A percentile compares a stretch with the other conserved stretches of the same genome.
phyloP scores from a whole-genome alignment of 2,888 invertebrate species.

The Heliconius charithonia region DNA sequence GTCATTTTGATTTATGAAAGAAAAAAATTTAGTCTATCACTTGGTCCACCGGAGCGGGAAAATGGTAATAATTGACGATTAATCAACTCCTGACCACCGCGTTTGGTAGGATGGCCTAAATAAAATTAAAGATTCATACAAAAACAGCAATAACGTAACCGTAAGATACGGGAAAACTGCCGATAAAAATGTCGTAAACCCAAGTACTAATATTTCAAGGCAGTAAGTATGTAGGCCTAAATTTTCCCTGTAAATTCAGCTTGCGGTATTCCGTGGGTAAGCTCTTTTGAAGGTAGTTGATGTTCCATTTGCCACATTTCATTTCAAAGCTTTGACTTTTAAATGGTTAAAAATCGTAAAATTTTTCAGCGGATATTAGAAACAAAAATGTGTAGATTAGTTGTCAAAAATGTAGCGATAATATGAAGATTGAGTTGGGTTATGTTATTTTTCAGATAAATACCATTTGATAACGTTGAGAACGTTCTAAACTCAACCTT shows the following conservation, averaged over 20 bases:
- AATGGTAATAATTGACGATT: too few species aligned
- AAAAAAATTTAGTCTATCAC: too few species aligned
- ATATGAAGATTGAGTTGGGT: too few species aligned
- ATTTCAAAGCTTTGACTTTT: constrained; percentile 13
- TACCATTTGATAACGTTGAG: too few species aligned
- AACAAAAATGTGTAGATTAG: neutral
- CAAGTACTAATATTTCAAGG: constrained; percentile 7
- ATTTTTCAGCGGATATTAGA: constrained; percentile 3
- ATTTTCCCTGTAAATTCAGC: constrained; percentile 12
- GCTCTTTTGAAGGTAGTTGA: constrained; percentile 8
- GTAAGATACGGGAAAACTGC: neutral
- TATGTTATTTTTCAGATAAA: too few species aligned
- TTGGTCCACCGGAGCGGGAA: too few species aligned
- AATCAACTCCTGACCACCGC: too few species aligned
- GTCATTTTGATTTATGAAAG: too few species aligned
- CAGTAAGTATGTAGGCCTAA: neutral
- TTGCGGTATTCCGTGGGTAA: constrained; percentile 9
- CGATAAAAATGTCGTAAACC: neutral
- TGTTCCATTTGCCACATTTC: constrained; percentile 17
- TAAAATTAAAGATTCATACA: neutral
- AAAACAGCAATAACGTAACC: neutral
- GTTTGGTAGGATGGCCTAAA: neutral
- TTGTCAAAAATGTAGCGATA: neutral
- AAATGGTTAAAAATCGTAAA: neutral
- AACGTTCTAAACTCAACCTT: too few species aligned